Evolutionary conservation across 2,113 vertebrate genomes (phyloP).

Genomic region (Promerops cafer): DNA sequence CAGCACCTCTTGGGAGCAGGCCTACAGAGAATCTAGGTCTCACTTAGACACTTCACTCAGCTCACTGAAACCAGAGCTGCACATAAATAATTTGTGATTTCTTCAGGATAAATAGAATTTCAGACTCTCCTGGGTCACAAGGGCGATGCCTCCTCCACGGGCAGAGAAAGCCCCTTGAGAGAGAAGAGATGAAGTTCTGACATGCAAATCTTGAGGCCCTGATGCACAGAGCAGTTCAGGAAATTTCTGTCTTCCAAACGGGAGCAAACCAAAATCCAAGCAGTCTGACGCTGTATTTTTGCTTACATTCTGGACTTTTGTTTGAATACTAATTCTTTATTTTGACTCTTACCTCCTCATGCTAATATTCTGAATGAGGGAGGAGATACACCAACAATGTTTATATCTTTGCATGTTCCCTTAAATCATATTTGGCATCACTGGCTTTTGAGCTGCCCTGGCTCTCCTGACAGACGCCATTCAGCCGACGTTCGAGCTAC

Average conservation of each 20-base stretch:
- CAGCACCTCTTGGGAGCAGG: slow-evolving; percentile 13
- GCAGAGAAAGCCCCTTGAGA: slow-evolving; percentile 9
- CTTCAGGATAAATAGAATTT: slow-evolving; percentile 58
- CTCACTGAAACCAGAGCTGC: slow-evolving; percentile 34
- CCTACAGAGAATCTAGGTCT: slow-evolving; percentile 33
- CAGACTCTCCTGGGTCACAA: slow-evolving; percentile 31
- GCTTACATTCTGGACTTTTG: neutral
- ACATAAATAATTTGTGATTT: slow-evolving; percentile 54
- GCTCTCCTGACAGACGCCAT: neutral
- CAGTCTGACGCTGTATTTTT: neutral
- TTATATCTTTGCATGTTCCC: neutral
- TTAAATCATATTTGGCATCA: neutral
- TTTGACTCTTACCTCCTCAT: neutral
- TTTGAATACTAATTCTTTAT: neutral
- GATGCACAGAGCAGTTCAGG: neutral
- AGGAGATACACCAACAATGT: neutral
- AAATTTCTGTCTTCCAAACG: neutral
- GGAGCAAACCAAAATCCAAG: neutral
- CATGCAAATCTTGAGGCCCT: neutral
- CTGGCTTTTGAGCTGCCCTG: neutral
- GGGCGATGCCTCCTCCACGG: neutral
- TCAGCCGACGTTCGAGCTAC: neutral
- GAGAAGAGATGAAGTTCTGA: neutral
- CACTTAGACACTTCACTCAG: slow-evolving; percentile 27
- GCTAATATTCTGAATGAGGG: neutral